Evolutionary conservation across 2,888 invertebrate species (phyloP).

Genomic region (Petrolisthes cinctipes): DNA sequence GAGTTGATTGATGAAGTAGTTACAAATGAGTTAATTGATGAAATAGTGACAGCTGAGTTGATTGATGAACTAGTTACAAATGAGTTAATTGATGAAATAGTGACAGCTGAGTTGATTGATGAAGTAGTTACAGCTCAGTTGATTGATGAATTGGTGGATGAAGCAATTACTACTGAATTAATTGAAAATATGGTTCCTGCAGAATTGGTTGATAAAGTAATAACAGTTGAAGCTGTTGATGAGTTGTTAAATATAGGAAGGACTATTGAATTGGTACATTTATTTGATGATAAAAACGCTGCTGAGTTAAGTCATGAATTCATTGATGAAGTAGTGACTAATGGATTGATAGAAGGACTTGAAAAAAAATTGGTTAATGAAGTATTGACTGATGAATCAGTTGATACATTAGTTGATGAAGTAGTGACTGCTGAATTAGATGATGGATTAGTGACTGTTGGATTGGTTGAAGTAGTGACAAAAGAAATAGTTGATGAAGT

Average conservation of each 20-base stretch:
- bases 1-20: background rate
- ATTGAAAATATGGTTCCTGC: background rate
- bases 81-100: too few relatives aligned
- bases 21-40: background rate
- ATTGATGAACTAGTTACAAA: slow-evolving; percentile 6
- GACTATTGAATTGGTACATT: background rate
- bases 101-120: too few relatives aligned
- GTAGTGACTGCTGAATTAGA: background rate
- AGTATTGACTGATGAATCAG: background rate
- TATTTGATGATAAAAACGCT: background rate
- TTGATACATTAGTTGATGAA: slow-evolving; percentile 3
- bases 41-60: background rate
- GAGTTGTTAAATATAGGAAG: background rate
- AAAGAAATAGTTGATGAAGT: slow-evolving; percentile 18
- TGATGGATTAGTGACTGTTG: background rate
- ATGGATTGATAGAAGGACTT: background rate
- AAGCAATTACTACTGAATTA: background rate
- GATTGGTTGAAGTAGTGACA: background rate
- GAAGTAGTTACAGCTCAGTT: background rate
- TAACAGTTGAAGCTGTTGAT: background rate
- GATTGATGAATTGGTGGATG: background rate
- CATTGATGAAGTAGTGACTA: background rate
- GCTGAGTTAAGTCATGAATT: background rate
- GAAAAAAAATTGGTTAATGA: background rate
- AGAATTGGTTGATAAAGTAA: background rate